Conservation (phyloP, 2,888 invertebrate species). For the Lysandra bellargus region DNA sequence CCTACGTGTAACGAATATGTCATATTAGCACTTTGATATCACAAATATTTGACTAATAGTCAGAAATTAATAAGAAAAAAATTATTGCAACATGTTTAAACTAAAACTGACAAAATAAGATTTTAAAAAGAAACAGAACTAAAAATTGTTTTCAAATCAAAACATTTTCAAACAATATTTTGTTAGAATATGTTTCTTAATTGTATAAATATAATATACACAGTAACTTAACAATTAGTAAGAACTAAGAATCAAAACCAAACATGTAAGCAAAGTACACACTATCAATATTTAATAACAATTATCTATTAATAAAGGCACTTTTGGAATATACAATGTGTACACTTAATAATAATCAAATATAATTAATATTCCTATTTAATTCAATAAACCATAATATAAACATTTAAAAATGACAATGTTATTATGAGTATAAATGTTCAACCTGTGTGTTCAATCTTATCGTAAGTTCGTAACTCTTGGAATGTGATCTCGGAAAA, state of each 20-base stretch:
- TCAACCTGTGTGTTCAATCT: too few species aligned
- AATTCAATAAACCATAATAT: neutral
- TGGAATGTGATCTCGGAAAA: neutral
- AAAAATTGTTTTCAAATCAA: too few species aligned
- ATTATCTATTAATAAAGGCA: neutral
- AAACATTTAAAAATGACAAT: neutral
- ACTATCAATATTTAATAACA: too few species aligned
- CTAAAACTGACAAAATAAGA: neutral
- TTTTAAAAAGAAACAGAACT: neutral
- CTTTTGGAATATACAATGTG: neutral
- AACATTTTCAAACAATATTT: too few species aligned
- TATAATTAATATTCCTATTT: neutral
- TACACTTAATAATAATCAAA: too few species aligned
- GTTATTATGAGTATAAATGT: neutral
- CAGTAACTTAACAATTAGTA: too few species aligned
- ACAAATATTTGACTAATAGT: slow-evolving; percentile 10
- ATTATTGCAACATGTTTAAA: neutral
- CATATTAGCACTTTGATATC: slow-evolving; percentile 27
- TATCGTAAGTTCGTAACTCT: neutral
- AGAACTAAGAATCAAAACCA: too few species aligned
- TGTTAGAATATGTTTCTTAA: too few species aligned
- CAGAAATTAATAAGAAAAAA: neutral
- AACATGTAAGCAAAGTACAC: too few species aligned
- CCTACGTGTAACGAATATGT: neutral
- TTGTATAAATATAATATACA: too few species aligned